Evolutionary conservation across 2,797 vertebrate genomes (phyloP), one percentile per base, ranked within the genome.

Genomic region (Ceryle rudis): DNA sequence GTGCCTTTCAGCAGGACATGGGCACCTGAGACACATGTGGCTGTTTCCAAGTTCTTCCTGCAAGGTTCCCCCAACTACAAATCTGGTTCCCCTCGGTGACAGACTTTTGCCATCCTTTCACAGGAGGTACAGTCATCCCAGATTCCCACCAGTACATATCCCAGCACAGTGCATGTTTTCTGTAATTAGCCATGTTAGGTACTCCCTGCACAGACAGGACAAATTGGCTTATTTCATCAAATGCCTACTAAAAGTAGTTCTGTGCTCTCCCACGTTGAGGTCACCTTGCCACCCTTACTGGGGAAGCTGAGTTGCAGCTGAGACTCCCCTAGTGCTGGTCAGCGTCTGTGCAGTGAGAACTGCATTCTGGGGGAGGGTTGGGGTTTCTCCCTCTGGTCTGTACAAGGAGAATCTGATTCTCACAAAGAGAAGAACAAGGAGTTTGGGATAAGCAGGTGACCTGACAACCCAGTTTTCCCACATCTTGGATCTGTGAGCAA

Each of bases 361-460:
- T 57, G 41, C 28, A 33, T 17, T 23, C 0, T 0, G 1, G 33
- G 21, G 6, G 3, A 28, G 4, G 0, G 31, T 31, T 37, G 54
- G 51, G 26, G 21, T 26, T 91, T 77, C 44, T 67, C 22, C 8
- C 5, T 70, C 20, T 1, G 1, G 19, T 28, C 44, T 1, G 1
- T 29, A 37, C 7, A 46, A 25, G 26, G 35, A 35, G 58, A 79
- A 80, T 23, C 31, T 19, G 42, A 14, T 67, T 65, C 39, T 60
- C 49, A 22, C 19, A 37, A 47, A 57, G 39, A 21, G 25, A 25
- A 72, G 78, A 89, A 54, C 7, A 4, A 35, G 39, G 65, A 60
- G 11, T 75, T 15, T 41, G 25, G 9, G 31, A 8, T 39, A 67
- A 86, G 49, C 10, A 72, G 75, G n/a, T 54, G 35, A 79, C 12